Conservation (phyloP, 2,797 vertebrate species). For the Loriculus beryllinus region DNA sequence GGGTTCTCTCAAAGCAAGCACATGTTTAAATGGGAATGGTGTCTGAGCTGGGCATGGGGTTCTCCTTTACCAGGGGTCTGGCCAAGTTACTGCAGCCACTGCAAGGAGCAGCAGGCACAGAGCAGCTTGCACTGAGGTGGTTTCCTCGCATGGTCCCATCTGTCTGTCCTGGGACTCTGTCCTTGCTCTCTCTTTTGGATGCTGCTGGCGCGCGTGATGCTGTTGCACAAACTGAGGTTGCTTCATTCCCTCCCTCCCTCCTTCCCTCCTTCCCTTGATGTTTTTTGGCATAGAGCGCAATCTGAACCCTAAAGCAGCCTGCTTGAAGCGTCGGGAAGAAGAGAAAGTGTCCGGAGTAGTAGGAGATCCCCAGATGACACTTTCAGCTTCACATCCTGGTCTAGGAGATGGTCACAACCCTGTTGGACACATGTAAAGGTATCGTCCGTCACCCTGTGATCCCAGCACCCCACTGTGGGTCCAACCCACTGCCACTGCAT, state of each 20-base stretch:
- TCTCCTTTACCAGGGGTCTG: not conserved
- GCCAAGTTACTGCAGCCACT: not conserved
- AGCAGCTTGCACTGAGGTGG: not conserved
- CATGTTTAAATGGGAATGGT: not conserved
- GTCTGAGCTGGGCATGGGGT: not conserved
- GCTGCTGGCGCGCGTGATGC: not conserved
- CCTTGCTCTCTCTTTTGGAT: not conserved
- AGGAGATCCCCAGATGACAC: slow-evolving; percentile 91
- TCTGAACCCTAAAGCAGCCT: slow-evolving; percentile 97
- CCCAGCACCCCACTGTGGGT: not conserved
- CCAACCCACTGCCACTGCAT: accelerated
- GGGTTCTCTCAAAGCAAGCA: not conserved
- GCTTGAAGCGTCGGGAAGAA: slow-evolving; percentile 97
- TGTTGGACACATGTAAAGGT: slow-evolving; percentile 90
- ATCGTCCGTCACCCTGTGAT: accelerated
- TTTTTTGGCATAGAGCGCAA: slow-evolving; percentile 86
- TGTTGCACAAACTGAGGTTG: not conserved
- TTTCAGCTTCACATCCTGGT: slow-evolving; percentile 89
- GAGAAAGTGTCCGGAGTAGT: slow-evolving; percentile 96
- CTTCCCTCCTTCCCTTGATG: slow-evolving; percentile 6
- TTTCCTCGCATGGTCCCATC: not conserved
- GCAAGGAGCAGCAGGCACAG: not conserved
- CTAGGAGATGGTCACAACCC: slow-evolving; percentile 94
- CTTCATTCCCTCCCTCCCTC: not conserved
- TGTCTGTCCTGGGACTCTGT: not conserved